Percentiles rank a stretch among this genome's conserved stretches.
Conservation (phyloP, 2,888 invertebrate species). For the Tachystola acroxantha region DNA sequence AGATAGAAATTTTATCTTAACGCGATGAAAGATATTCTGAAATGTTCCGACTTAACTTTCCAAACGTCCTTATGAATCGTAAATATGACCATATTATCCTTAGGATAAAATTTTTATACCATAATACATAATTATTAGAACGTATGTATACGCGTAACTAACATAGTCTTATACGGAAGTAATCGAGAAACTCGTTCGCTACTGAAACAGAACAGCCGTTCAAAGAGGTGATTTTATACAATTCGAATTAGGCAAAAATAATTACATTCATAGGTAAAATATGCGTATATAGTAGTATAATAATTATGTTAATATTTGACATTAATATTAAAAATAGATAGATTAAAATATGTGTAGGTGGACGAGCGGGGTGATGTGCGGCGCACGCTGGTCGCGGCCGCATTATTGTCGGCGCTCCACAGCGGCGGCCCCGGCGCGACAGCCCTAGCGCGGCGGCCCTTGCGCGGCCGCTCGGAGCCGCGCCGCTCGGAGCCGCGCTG, state of each 20-base stretch:
- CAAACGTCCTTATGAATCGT: slow-evolving; percentile 70
- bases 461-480: slow-evolving; percentile 19
- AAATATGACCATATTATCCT: slow-evolving; percentile 73
- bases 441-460: slow-evolving; percentile 39
- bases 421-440: slow-evolving; percentile 30
- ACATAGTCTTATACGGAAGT: slow-evolving; percentile 75
- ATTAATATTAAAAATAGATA: slow-evolving; percentile 77
- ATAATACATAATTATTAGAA: slow-evolving; percentile 74
- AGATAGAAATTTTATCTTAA: slow-evolving; percentile 75
- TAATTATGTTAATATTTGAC: slow-evolving; percentile 77
- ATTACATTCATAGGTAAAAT: slow-evolving; percentile 76
- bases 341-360: slow-evolving; percentile 76
- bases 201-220: slow-evolving; percentile 69
- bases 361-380: slow-evolving; percentile 68
- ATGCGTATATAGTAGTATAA: slow-evolving; percentile 72
- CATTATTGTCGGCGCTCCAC: slow-evolving; percentile 44
- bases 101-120: slow-evolving; percentile 75
- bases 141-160: slow-evolving; percentile 75
- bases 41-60: slow-evolving; percentile 69
- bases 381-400: slow-evolving; percentile 38
- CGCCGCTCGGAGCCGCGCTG: slow-evolving; percentile 17
- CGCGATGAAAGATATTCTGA: slow-evolving; percentile 75
- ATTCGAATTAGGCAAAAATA: slow-evolving; percentile 77
- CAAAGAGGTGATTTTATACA: slow-evolving; percentile 75
- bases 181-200: slow-evolving; percentile 69